These are phyloP conservation scores for Narcine bancroftii DNA, from an alignment of 2,113 vertebrate genomes.

Conservation along the genomic window DNA sequence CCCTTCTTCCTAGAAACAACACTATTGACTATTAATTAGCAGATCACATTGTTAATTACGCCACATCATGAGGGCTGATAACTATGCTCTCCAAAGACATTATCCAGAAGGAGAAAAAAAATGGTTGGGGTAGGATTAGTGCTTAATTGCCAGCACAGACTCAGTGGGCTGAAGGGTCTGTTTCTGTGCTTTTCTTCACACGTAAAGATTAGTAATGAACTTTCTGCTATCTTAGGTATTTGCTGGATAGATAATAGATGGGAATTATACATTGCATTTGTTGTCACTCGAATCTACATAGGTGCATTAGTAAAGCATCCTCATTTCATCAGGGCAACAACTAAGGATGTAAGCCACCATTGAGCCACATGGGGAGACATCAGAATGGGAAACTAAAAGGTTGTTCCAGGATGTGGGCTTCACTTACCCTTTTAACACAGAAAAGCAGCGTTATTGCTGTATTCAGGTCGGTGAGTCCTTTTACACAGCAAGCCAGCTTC, in stretches of 20 bases:
- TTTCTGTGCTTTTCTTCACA: too few species aligned
- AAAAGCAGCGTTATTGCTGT: too few species aligned
- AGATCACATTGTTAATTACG: background rate
- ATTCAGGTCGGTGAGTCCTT: too few species aligned
- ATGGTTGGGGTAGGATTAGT: too few species aligned
- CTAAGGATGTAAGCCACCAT: background rate
- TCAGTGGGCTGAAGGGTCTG: too few species aligned
- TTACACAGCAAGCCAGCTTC: too few species aligned
- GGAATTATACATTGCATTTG: background rate
- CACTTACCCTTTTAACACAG: too few species aligned
- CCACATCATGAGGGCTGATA: background rate
- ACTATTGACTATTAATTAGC: background rate
- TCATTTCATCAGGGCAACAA: too few species aligned
- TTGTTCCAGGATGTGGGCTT: background rate
- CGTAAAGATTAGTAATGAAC: background rate
- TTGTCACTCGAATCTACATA: background rate
- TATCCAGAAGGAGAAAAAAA: too few species aligned
- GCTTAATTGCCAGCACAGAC: too few species aligned
- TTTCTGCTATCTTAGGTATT: background rate
- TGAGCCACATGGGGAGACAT: background rate
- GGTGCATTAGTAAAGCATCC: background rate
- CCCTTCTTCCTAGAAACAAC: background rate
- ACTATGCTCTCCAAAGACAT: background rate
- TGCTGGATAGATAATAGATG: background rate
- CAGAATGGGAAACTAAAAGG: background rate